Evolutionary conservation across 1,140 invertebrate species (phyloP).

Genomic region (Nylanderia fulva): DNA sequence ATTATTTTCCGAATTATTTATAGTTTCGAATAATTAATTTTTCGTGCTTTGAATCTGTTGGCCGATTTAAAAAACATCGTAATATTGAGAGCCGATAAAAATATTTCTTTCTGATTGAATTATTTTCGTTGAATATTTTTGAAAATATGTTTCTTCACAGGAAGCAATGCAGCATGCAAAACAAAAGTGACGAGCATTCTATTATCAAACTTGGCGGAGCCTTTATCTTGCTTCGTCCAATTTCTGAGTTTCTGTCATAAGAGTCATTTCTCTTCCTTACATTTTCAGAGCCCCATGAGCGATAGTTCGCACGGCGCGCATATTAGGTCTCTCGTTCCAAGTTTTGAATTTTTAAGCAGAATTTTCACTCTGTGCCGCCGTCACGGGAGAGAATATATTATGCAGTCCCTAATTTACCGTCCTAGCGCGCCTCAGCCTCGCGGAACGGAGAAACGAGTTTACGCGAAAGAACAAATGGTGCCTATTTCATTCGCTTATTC

Average conservation of each 20-base stretch:
- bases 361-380: slow-evolving; percentile 60
- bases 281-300: slow-evolving; percentile 40
- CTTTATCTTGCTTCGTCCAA: slow-evolving; percentile 64
- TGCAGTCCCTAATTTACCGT: slow-evolving; percentile 64
- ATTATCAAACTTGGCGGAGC: slow-evolving; percentile 45
- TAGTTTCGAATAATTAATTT: too few species aligned
- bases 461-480: slow-evolving; percentile 52
- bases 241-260: slow-evolving; percentile 64
- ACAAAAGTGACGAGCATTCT: slow-evolving; percentile 40
- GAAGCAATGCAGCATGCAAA: slow-evolving; percentile 25
- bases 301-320: slow-evolving; percentile 59
- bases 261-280: slow-evolving; percentile 53
- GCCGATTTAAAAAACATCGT: too few species aligned
- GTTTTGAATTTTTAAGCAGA: slow-evolving; percentile 66
- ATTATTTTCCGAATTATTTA: too few species aligned
- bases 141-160: neutral
- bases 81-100: too few species aligned
- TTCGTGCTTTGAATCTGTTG: too few species aligned
- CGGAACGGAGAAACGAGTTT: slow-evolving; percentile 36
- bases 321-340: slow-evolving; percentile 63
- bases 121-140: neutral
- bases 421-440: slow-evolving; percentile 42
- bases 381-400: slow-evolving; percentile 58
- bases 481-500: slow-evolving; percentile 18
- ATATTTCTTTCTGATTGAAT: too few species aligned